phyloP scores from a whole-genome alignment of 2,888 invertebrate species.

The Hyposoter dolosus region DNA sequence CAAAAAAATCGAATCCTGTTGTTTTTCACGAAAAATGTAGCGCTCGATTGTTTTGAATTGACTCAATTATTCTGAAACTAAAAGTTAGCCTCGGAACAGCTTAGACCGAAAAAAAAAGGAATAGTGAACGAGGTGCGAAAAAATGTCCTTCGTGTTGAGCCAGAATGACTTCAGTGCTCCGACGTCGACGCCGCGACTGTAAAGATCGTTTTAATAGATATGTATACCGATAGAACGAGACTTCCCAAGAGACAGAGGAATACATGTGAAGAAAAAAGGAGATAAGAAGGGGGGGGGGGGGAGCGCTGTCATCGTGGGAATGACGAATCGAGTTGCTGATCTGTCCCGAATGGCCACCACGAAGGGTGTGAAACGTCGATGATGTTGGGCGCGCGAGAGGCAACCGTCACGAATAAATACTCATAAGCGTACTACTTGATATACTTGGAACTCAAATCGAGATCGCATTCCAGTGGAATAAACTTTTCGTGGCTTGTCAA shows the following conservation, averaged over 20 bases:
- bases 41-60: background rate
- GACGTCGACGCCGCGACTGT: conserved; percentile 52
- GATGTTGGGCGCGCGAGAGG: conserved; percentile 44
- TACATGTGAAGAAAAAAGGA: conserved; percentile 30
- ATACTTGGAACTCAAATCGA: conserved; percentile 54
- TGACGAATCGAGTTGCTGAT: conserved; percentile 82
- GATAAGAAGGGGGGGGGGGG: conserved; percentile 57
- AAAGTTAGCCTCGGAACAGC: background rate
- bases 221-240: conserved; percentile 42
- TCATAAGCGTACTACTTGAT: conserved; percentile 33
- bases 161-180: conserved; percentile 19
- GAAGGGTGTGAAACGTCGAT: conserved; percentile 79
- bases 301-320: conserved; percentile 69
- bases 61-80: background rate
- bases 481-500: conserved; percentile 46
- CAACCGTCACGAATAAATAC: conserved; percentile 49
- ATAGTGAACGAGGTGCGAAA: conserved; percentile 50
- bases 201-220: conserved; percentile 63
- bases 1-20: background rate
- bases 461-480: conserved; percentile 61
- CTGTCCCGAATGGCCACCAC: conserved; percentile 78
- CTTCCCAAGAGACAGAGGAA: conserved; percentile 57
- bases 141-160: conserved; percentile 34
- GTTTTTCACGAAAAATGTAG: background rate
- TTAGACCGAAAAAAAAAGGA: background rate